These are phyloP conservation scores for Stegastes partitus DNA, from an alignment of 2,113 vertebrate genomes.

Conservation along the genomic window DNA sequence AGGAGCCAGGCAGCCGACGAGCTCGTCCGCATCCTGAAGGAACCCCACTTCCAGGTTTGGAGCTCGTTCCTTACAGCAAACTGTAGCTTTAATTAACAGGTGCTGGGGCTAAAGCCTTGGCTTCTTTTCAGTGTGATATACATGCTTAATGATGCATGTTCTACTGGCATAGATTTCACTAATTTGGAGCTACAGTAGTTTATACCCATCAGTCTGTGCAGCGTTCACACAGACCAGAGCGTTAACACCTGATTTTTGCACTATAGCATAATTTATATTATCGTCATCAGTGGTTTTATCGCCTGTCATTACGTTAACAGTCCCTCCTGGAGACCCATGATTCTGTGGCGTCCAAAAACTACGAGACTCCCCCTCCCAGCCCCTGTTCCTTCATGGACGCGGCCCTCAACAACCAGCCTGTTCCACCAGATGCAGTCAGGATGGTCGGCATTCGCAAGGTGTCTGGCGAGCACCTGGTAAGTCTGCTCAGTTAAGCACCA, in stretches of 20 bases:
- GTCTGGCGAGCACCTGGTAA: slow-evolving; percentile 94
- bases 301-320: slow-evolving; percentile 72
- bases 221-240: not conserved
- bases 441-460: slow-evolving; percentile 97
- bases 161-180: slow-evolving; percentile 34
- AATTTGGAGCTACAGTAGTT: slow-evolving; percentile 12
- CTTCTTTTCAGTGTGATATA: slow-evolving; percentile 27
- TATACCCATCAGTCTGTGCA: not conserved
- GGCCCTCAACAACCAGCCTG: slow-evolving; percentile 90
- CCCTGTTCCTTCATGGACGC: slow-evolving; percentile 90
- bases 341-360: slow-evolving; percentile 96
- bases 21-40: slow-evolving; percentile 90
- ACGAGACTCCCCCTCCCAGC: slow-evolving; percentile 93
- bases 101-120: slow-evolving; percentile 17
- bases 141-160: slow-evolving; percentile 29
- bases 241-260: not conserved
- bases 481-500: slow-evolving; percentile 22
- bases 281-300: slow-evolving; percentile 3
- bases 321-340: slow-evolving; percentile 96
- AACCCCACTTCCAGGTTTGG: slow-evolving; percentile 95
- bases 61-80: not conserved
- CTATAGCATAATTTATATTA: not conserved
- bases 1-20: slow-evolving; percentile 87
- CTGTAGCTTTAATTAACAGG: slow-evolving; percentile 14
- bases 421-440: slow-evolving; percentile 93